Conservation (phyloP, 2,888 invertebrate species). For the Acholoe squamosa region DNA sequence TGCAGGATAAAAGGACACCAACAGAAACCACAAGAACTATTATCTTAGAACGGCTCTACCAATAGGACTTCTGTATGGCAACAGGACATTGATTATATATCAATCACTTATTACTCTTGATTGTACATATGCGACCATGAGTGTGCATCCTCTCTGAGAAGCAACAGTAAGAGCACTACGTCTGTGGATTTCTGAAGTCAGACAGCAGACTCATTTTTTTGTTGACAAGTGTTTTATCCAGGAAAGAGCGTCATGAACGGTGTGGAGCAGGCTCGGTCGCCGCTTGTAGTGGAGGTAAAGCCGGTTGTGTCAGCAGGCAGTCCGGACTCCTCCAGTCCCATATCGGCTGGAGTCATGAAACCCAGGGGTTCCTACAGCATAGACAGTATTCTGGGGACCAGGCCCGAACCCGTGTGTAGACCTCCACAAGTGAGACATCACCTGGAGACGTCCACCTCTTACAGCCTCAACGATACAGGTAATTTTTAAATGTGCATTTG, state of each 20-base stretch:
- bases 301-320: background rate
- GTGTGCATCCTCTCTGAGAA: too few species aligned
- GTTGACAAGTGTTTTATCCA: too few species aligned
- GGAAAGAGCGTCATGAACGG: constrained; percentile 47
- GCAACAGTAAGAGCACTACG: too few species aligned
- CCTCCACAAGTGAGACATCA: background rate
- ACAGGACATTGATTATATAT: too few species aligned
- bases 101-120: too few species aligned
- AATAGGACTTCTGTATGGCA: too few species aligned
- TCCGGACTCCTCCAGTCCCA: background rate
- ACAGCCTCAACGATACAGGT: constrained; percentile 21
- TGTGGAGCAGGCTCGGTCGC: constrained; percentile 3
- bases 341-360: constrained; percentile 17
- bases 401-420: constrained; percentile 13
- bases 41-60: too few species aligned
- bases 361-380: constrained; percentile 69
- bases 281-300: background rate
- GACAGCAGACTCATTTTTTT: too few species aligned
- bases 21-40: too few species aligned
- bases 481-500: background rate
- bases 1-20: too few species aligned
- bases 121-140: too few species aligned
- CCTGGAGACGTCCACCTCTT: constrained; percentile 5
- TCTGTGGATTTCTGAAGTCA: too few species aligned
- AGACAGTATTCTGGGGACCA: constrained; percentile 69